Conservation (phyloP, 2,797 vertebrate species). For the Paramormyrops hopkinsi region DNA sequence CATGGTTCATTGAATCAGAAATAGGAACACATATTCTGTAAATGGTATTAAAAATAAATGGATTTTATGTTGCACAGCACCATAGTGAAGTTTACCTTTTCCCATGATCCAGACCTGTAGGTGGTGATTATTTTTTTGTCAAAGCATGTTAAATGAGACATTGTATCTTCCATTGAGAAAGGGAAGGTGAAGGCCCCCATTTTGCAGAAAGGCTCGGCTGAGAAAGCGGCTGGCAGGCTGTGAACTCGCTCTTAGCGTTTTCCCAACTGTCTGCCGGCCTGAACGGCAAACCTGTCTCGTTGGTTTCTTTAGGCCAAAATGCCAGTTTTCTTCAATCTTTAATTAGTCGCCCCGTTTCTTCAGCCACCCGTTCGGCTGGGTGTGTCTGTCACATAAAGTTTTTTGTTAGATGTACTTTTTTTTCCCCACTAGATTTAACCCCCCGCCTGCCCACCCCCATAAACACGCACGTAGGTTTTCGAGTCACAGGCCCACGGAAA, state of each 20-base stretch:
- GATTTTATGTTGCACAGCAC: background rate
- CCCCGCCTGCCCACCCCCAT: conserved; percentile 29
- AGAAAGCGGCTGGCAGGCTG: conserved; percentile 48
- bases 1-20: background rate
- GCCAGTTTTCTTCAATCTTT: conserved; percentile 84
- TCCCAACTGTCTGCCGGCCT: conserved; percentile 64
- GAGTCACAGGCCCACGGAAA: background rate
- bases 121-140: background rate
- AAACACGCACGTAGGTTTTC: background rate
- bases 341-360: conserved; percentile 81
- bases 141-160: background rate
- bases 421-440: conserved; percentile 52
- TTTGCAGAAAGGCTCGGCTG: background rate
- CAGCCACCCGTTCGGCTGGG: conserved; percentile 78
- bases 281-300: conserved; percentile 66
- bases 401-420: conserved; percentile 64
- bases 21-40: background rate
- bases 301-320: conserved; percentile 72
- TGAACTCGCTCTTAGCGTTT: conserved; percentile 75
- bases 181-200: background rate
- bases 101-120: background rate
- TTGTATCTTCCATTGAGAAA: background rate
- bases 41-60: background rate
- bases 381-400: conserved; percentile 74
- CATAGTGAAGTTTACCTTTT: background rate